A percentile compares a stretch with the other conserved stretches of the same genome.
Conservation (phyloP, 1,140 invertebrate species). For the Phymastichus coffea region DNA sequence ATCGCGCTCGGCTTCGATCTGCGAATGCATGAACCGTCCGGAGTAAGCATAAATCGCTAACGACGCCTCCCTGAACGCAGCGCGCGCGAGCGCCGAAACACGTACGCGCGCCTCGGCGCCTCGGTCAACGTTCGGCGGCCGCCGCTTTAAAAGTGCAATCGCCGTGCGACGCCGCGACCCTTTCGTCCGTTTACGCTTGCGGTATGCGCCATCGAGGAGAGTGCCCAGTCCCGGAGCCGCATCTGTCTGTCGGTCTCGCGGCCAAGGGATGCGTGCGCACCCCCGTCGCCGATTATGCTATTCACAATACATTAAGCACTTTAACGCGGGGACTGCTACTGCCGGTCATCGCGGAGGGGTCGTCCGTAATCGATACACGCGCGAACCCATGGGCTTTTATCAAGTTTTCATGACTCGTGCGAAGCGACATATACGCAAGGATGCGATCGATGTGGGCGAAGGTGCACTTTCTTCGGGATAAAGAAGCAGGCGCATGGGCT, state of each 20-base stretch:
- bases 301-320: constrained; percentile 49
- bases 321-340: constrained; percentile 34
- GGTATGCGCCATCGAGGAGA: constrained; percentile 36
- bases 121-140: constrained; percentile 29
- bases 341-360: constrained; percentile 7
- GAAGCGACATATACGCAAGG: too few species aligned
- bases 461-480: too few species aligned
- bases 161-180: too few species aligned
- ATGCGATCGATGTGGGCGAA: too few species aligned
- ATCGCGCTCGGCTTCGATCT: too few species aligned
- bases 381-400: constrained; percentile 3
- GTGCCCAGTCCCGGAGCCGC: not conserved
- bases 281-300: constrained; percentile 43
- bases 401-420: constrained; percentile 15
- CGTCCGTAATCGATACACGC: not conserved
- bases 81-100: not conserved
- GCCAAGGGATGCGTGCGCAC: constrained; percentile 3
- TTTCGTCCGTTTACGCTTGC: too few species aligned
- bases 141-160: constrained; percentile 40
- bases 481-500: too few species aligned
- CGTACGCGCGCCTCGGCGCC: constrained; percentile 1
- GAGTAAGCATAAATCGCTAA: too few species aligned
- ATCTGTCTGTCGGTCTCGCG: constrained; percentile 1
- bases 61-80: too few species aligned
- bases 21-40: too few species aligned